phyloP scores from a whole-genome alignment of 2,797 vertebrate genomes.

The Epinephelus malabaricus region DNA sequence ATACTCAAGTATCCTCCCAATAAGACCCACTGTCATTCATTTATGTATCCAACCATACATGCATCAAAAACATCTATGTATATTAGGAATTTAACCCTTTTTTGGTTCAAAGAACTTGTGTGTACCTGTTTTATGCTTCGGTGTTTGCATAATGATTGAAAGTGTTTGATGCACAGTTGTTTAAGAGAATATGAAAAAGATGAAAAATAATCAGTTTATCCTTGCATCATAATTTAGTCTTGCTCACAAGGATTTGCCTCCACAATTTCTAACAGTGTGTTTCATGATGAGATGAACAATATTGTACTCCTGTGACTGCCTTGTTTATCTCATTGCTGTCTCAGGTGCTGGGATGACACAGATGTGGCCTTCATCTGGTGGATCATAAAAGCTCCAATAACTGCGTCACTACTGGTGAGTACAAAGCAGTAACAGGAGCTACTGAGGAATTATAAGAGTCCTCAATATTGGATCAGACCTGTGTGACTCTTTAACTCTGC shows the following conservation, averaged over 20 bases:
- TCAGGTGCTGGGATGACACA: constrained; percentile 93
- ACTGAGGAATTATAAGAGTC: constrained; percentile 30
- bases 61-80: background rate
- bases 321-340: constrained; percentile 37
- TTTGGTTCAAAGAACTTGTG: background rate
- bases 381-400: constrained; percentile 92
- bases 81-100: background rate
- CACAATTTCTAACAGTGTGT: background rate
- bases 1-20: background rate
- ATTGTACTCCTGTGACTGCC: constrained; percentile 2
- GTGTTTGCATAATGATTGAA: background rate
- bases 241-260: background rate
- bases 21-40: background rate
- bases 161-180: background rate
- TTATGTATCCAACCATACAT: background rate
- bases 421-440: constrained; percentile 15
- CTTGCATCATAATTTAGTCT: too few species aligned
- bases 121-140: background rate
- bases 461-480: constrained; percentile 32
- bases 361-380: constrained; percentile 88
- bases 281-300: background rate
- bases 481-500: background rate
- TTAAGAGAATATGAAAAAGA: background rate
- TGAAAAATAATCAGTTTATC: background rate
- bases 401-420: constrained; percentile 90